Conservation (phyloP, 2,797 vertebrate species). For the Sebastes itinus region DNA sequence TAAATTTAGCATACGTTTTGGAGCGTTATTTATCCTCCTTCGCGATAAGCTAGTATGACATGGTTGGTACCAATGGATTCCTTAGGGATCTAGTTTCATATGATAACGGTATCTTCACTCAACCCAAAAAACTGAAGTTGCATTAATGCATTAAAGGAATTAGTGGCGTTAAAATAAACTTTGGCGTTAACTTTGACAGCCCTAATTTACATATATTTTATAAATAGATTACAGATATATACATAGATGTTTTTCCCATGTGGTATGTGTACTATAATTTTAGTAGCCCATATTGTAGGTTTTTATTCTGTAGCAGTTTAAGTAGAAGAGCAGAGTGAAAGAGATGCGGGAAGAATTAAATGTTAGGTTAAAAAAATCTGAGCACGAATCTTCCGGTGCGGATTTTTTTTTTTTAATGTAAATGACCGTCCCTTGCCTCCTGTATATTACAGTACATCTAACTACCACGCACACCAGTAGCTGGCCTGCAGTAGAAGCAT, state of each 20-base stretch:
- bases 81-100: too few relatives aligned
- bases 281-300: neutral
- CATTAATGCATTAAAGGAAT: too few relatives aligned
- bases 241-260: neutral
- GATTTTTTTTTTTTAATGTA: neutral
- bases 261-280: neutral
- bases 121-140: rapidly evolving
- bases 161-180: too few relatives aligned
- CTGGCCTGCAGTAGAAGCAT: slow-evolving; percentile 38
- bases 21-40: too few relatives aligned
- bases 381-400: neutral
- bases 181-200: too few relatives aligned
- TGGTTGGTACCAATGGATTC: too few relatives aligned
- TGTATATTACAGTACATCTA: neutral
- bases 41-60: rapidly evolving
- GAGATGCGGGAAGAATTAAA: too few relatives aligned
- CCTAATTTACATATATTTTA: neutral
- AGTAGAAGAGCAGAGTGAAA: neutral
- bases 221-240: neutral
- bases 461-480: neutral
- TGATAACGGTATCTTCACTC: too few relatives aligned
- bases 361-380: neutral
- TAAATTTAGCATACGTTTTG: rapidly evolving
- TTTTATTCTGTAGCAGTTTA: neutral
- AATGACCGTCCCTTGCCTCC: neutral